A percentile compares a stretch with the other conserved stretches of the same genome.
Evolutionary conservation across 2,797 vertebrate species (phyloP).

Genomic region (Gymnopithys bicolor): DNA sequence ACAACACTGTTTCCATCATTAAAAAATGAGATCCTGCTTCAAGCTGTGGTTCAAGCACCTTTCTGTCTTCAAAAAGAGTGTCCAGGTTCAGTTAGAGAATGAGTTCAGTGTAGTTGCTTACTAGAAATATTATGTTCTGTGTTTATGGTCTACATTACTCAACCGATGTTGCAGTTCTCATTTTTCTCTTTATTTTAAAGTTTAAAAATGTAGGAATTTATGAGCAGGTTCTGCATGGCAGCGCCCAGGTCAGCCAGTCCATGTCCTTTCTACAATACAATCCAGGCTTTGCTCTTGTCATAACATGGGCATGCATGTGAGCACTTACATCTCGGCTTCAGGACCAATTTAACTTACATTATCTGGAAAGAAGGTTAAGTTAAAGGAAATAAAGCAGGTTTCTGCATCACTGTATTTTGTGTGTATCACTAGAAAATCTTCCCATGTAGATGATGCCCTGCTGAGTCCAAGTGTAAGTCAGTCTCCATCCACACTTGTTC

Average conservation of each 20-base stretch:
- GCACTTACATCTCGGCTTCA: background rate
- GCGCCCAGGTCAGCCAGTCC: background rate
- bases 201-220: background rate
- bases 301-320: background rate
- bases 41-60: background rate
- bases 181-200: background rate
- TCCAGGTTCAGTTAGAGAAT: background rate
- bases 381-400: background rate
- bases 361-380: background rate
- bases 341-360: background rate
- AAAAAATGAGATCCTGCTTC: background rate
- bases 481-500: background rate
- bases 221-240: background rate
- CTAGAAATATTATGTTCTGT: background rate
- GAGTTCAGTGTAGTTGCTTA: background rate
- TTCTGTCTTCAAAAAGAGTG: background rate
- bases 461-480: background rate
- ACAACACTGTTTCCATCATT: background rate
- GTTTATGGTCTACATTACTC: background rate
- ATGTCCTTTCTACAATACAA: accelerated
- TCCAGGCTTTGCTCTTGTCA: background rate
- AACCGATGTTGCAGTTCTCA: background rate
- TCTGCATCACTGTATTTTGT: background rate
- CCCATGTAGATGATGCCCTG: background rate
- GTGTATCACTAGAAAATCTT: background rate